Percentiles rank a stretch among this genome's conserved stretches.
phyloP scores from a whole-genome alignment of 2,888 invertebrate species.

The Leptopterna dolabrata region DNA sequence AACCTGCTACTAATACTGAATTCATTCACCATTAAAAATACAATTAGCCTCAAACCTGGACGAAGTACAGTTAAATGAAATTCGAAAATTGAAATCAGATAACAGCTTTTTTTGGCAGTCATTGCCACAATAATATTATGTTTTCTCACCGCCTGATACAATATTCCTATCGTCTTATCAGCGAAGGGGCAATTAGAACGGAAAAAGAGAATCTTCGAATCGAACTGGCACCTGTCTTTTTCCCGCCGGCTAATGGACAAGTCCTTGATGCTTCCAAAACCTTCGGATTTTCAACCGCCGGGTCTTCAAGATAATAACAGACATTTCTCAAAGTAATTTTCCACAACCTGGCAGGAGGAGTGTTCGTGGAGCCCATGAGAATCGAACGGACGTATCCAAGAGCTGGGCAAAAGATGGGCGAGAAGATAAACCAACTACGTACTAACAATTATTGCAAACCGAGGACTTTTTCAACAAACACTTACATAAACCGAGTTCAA shows the following conservation, averaged over 20 bases:
- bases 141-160: background rate
- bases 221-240: background rate
- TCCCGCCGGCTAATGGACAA: background rate
- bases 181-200: background rate
- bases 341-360: background rate
- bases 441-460: too few relatives aligned
- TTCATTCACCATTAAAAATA: too few relatives aligned
- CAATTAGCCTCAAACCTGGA: too few relatives aligned
- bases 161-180: background rate
- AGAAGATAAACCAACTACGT: too few relatives aligned
- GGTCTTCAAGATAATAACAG: background rate
- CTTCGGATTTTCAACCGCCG: background rate
- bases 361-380: background rate
- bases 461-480: too few relatives aligned
- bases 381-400: background rate
- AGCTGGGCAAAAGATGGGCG: too few relatives aligned
- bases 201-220: background rate
- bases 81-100: too few relatives aligned
- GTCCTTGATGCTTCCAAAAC: background rate
- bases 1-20: too few relatives aligned
- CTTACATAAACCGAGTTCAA: too few relatives aligned
- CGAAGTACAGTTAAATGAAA: too few relatives aligned
- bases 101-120: too few relatives aligned
- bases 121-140: background rate
- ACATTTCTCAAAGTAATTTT: slow-evolving; percentile 7